Conservation (phyloP, 2,888 invertebrate species). For the Orchesellides sinensis region DNA sequence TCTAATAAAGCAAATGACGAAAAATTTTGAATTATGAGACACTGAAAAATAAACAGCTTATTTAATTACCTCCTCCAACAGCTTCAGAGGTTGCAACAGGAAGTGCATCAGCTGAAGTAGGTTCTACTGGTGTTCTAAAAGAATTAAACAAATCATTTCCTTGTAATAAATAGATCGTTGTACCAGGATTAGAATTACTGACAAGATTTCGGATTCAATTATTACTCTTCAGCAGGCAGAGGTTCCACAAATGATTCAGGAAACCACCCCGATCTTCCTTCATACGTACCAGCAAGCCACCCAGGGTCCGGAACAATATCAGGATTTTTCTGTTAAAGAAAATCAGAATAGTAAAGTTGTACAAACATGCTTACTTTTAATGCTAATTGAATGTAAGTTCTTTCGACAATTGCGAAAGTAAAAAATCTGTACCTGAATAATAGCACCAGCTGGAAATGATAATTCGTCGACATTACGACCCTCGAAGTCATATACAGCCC, state of each 20-base stretch:
- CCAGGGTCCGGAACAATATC: slow-evolving; percentile 88
- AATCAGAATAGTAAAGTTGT: slow-evolving; percentile 74
- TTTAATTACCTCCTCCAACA: background rate
- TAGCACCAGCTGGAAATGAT: slow-evolving; percentile 94
- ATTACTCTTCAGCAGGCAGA: slow-evolving; percentile 62
- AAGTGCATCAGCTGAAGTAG: background rate
- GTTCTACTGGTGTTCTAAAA: slow-evolving; percentile 7
- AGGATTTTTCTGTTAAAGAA: slow-evolving; percentile 63
- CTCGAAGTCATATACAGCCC: slow-evolving; percentile 95
- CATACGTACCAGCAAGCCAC: slow-evolving; percentile 96
- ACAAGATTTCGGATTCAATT: background rate
- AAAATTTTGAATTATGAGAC: no score
- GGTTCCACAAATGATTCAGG: slow-evolving; percentile 95
- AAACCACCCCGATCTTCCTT: slow-evolving; percentile 96
- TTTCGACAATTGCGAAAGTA: background rate
- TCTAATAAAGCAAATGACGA: no score
- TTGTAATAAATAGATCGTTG: no score
- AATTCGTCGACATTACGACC: slow-evolving; percentile 96
- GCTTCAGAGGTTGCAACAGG: slow-evolving; percentile 9
- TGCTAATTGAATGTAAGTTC: background rate
- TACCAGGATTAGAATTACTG: background rate
- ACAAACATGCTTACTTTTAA: background rate
- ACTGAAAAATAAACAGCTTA: no score
- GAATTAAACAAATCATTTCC: no score
- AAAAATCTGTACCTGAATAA: slow-evolving; percentile 83